phyloP scores from a whole-genome alignment of 2,797 vertebrate species.

The Propithecus perrieri region DNA sequence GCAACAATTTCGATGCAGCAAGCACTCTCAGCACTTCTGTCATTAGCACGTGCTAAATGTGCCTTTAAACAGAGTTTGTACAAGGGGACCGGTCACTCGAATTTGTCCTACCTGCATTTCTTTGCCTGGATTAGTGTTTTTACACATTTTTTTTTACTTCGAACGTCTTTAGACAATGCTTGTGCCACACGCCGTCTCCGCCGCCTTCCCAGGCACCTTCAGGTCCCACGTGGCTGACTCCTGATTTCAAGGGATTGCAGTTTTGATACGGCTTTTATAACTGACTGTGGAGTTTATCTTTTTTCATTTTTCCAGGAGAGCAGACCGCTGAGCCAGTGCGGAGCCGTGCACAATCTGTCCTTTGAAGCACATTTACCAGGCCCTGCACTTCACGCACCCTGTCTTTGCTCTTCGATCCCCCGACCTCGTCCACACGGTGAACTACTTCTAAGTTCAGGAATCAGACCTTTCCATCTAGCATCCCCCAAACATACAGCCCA shows the following conservation, averaged over 20 bases:
- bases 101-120: neutral
- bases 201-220: neutral
- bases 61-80: neutral
- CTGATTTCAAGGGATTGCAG: neutral
- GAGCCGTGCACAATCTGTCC: fast-evolving
- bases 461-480: neutral
- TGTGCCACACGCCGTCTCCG: fast-evolving
- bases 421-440: neutral
- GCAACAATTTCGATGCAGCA: neutral
- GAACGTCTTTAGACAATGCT: neutral
- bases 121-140: neutral
- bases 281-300: neutral
- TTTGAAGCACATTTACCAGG: neutral
- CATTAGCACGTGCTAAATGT: fast-evolving
- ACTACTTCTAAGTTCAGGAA: neutral
- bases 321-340: neutral
- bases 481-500: neutral
- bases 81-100: fast-evolving
- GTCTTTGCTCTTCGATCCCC: neutral
- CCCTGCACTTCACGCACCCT: too few species aligned
- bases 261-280: neutral
- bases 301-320: neutral
- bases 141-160: neutral
- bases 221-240: neutral
- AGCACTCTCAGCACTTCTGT: fast-evolving